phyloP scores from a whole-genome alignment of 2,888 invertebrate genomes.

The Pomacea canaliculata region DNA sequence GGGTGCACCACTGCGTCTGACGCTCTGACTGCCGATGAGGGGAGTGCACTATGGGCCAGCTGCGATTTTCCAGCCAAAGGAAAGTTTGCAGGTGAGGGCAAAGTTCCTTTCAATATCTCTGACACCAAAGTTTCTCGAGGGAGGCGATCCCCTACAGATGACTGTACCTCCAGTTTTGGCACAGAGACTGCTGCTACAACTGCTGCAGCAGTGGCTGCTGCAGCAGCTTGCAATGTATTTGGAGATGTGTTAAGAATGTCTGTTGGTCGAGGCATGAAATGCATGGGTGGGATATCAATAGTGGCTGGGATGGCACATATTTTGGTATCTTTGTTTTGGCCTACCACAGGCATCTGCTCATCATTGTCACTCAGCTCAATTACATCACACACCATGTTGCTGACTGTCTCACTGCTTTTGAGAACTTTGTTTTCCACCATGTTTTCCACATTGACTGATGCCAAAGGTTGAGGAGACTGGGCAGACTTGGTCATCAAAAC shows the following conservation, averaged over 20 bases:
- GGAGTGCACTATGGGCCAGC: conserved; percentile 3
- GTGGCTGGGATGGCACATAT: neutral
- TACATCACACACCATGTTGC: conserved; percentile 8
- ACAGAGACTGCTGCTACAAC: conserved; percentile 13
- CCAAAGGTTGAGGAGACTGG: conserved; percentile 23
- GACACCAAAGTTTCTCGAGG: conserved; percentile 9
- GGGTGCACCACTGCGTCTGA: neutral
- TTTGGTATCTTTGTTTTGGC: neutral
- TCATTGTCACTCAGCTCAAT: conserved; percentile 20
- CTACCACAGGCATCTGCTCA: neutral
- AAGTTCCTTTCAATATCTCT: conserved; percentile 17
- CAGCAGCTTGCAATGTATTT: conserved; percentile 11
- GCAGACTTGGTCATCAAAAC: conserved; percentile 39
- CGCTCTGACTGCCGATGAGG: neutral
- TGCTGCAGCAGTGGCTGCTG: conserved; percentile 19
- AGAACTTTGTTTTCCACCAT: neutral
- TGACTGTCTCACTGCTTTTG: neutral
- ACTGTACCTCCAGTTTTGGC: neutral
- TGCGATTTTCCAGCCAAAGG: neutral
- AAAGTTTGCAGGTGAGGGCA: neutral
- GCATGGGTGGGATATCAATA: conserved; percentile 1
- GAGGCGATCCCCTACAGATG: conserved; percentile 3
- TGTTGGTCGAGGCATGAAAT: neutral
- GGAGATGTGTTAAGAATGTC: conserved; percentile 17
- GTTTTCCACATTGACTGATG: conserved; percentile 2